phyloP scores from a whole-genome alignment of 2,888 invertebrate species.

The Campaea margaritaria region DNA sequence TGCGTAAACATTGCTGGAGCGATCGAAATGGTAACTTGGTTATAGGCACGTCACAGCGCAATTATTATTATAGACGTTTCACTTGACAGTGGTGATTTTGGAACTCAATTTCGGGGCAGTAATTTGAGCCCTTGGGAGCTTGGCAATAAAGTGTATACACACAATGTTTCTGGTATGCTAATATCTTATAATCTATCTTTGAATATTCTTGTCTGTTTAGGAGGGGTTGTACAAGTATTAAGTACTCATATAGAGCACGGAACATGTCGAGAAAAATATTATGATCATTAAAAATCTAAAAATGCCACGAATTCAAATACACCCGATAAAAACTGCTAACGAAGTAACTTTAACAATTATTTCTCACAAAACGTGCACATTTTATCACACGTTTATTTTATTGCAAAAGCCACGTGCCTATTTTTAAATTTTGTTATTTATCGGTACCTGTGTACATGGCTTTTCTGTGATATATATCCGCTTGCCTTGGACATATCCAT shows the following conservation, averaged over 20 bases:
- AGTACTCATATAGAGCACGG: too few relatives aligned
- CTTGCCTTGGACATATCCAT: too few relatives aligned
- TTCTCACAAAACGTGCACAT: too few relatives aligned
- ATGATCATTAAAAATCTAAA: too few relatives aligned
- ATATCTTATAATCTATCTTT: neutral
- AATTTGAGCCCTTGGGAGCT: conserved; percentile 10
- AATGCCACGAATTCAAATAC: conserved; percentile 5
- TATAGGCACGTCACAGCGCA: conserved; percentile 20
- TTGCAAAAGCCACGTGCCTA: too few relatives aligned
- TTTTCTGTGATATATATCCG: too few relatives aligned
- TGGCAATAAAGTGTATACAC: conserved; percentile 10
- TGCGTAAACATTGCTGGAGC: conserved; percentile 13
- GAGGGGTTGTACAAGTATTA: too few relatives aligned
- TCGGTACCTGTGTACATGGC: too few relatives aligned
- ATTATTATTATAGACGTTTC: conserved; percentile 2
- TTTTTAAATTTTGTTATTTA: too few relatives aligned
- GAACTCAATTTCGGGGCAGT: neutral
- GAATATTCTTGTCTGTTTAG: too few relatives aligned
- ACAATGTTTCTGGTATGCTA: conserved; percentile 1
- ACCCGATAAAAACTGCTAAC: conserved; percentile 8
- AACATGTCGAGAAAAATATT: too few relatives aligned
- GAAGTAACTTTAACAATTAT: conserved; percentile 18
- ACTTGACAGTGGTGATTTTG: conserved; percentile 2
- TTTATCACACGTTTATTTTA: too few relatives aligned
- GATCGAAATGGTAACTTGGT: conserved; percentile 21